Conservation (phyloP, 2,113 vertebrate species). For the Zosterops hypoxanthus region DNA sequence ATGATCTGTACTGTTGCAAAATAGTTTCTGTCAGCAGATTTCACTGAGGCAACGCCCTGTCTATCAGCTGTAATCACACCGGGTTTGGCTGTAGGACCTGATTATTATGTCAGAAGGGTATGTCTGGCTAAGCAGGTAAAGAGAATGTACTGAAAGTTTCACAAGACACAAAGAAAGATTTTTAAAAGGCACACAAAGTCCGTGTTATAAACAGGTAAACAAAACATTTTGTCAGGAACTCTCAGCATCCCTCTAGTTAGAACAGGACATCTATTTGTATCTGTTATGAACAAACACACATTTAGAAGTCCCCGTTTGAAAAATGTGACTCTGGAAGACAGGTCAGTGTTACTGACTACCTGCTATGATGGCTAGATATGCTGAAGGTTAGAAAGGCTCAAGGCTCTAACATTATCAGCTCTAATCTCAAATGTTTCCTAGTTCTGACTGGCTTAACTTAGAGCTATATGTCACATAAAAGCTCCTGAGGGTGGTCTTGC, state of each 20-base stretch:
- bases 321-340: not conserved
- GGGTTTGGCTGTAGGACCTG: not conserved
- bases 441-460: not conserved
- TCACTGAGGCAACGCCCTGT: not conserved
- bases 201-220: not conserved
- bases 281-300: not conserved
- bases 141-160: not conserved
- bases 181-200: not conserved
- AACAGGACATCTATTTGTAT: not conserved
- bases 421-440: not conserved
- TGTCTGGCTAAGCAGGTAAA: not conserved
- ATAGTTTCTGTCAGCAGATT: constrained; percentile 32
- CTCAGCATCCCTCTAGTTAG: not conserved
- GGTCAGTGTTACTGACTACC: not conserved
- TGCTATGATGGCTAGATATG: not conserved
- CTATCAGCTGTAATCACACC: not conserved
- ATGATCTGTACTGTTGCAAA: not conserved
- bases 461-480: not conserved
- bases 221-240: not conserved
- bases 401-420: rapidly evolving
- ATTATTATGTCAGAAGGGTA: not conserved
- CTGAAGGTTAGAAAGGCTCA: not conserved
- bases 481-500: not conserved
- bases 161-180: not conserved
- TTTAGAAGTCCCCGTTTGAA: not conserved